Conservation (phyloP, 2,888 invertebrate genomes). For the Tipula unca region DNA sequence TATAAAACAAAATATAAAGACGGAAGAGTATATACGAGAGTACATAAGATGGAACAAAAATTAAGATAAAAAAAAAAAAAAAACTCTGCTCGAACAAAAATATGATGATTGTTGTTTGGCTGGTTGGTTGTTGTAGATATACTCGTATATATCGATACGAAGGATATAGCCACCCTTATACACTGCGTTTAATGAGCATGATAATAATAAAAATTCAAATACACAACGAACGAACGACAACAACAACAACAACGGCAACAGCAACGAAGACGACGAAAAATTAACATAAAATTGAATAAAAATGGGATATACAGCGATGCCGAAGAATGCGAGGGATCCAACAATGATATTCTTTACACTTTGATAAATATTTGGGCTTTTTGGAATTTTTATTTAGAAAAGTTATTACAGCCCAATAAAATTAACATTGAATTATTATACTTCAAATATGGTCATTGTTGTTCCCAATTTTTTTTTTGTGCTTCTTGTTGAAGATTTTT, state of each 20-base stretch:
- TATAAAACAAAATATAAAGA: not conserved
- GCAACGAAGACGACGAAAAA: not conserved
- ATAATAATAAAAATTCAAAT: not conserved
- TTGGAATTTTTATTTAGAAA: not conserved
- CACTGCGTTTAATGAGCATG: not conserved
- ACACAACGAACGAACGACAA: not conserved
- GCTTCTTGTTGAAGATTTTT: not conserved
- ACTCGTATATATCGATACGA: not conserved
- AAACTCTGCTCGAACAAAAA: not conserved
- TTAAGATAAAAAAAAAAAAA: not conserved
- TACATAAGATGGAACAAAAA: not conserved
- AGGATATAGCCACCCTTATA: conserved; percentile 8
- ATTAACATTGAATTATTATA: not conserved
- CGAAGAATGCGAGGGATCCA: not conserved
- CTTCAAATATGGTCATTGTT: not conserved
- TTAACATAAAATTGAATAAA: conserved; percentile 2
- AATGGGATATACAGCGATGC: not conserved
- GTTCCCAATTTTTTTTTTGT: not conserved
- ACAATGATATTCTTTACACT: not conserved
- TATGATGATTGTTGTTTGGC: not conserved
- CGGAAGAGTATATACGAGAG: not conserved
- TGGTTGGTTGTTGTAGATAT: not conserved
- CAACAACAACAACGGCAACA: not conserved
- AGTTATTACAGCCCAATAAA: not conserved
- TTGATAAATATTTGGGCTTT: conserved; percentile 14